Base-by-base conservation (phyloP, 2,888 invertebrate genomes). In the Ormyrus nitidulus region DNA sequence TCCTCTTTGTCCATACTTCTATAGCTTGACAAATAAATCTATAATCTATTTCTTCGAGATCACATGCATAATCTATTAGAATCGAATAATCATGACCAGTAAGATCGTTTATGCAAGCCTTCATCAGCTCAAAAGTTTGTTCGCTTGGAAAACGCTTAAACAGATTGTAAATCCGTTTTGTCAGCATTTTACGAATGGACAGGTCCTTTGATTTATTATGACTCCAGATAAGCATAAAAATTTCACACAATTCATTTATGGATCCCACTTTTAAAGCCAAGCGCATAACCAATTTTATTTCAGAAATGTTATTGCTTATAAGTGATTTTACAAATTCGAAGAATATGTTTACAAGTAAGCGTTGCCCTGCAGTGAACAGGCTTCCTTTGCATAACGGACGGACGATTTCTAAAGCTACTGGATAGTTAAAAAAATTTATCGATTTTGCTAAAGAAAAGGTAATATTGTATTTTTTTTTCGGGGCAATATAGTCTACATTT, bases 221-320 rank as follows among this genome's bases (percentile, higher is more conserved):
- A 0, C 53, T 70, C 88, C 87, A 87, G 0, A 83, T 72, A 0
- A 70, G 49, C 0, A 48, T 19, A 0, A 87, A 66, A 11, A 87
- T 85, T 0, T 64, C n/a, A 0, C 66, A 13, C 0, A 84, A 68
- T 0, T 86, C 81, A 0, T 79, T 64, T 0, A 81, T 73, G 2
- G 86, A 48, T 0, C 84, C 84, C 0, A 87, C 81, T 8, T 83
- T 73, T 34, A 79, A 84, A 19, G 87, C 77, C 7, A 90, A 5
- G 34, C 88, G 84, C 9, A 90, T 84, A 0, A 86, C 88, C 34
- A 89, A 87, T 77, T 90, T 91, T 9, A 82, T 87, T 0, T 88
- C 81, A 0, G 89, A 85, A 0, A 89, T 86, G 5, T 56, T 19
- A 0, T 85, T 85, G 59, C 84, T 78, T 0, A 78, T 79, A 0